A percentile compares a stretch with the other conserved stretches of the same genome.
Conservation (phyloP, 1,140 invertebrate species). For the Belonocnema kinseyi region DNA sequence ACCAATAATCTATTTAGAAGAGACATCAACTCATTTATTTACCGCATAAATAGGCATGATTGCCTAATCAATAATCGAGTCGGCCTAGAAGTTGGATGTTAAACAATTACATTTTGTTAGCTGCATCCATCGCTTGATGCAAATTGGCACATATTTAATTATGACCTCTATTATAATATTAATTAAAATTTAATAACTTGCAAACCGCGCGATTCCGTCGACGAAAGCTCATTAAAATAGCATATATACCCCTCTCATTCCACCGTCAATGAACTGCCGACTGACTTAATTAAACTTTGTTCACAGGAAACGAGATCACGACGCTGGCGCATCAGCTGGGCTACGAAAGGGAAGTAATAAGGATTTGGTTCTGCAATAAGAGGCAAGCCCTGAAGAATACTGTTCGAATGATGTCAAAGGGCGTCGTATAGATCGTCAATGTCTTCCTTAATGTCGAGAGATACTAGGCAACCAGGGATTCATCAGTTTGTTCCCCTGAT, state of each 20-base stretch:
- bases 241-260: conserved; percentile 28
- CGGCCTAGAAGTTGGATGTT: conserved; percentile 11
- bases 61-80: conserved; percentile 17
- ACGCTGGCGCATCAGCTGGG: conserved; percentile 95
- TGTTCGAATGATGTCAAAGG: conserved; percentile 92
- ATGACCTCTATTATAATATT: conserved; percentile 36
- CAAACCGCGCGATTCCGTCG: conserved; percentile 19
- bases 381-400: conserved; percentile 97
- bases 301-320: conserved; percentile 95
- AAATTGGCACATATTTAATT: conserved; percentile 33
- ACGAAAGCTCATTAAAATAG: conserved; percentile 31
- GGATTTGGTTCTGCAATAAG: conserved; percentile 99
- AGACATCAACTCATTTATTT: conserved; percentile 23
- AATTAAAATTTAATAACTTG: conserved; percentile 32
- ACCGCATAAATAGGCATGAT: conserved; percentile 19
- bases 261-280: conserved; percentile 28
- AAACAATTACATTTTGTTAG: conserved; percentile 25
- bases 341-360: conserved; percentile 97
- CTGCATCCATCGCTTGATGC: conserved; percentile 16
- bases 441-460: neutral
- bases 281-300: conserved; percentile 41
- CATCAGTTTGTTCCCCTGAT: too few species aligned
- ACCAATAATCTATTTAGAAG: conserved; percentile 10
- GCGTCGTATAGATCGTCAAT: conserved; percentile 71
- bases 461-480: neutral